A percentile compares a stretch with the other conserved stretches of the same genome.
phyloP scores from a whole-genome alignment of 2,888 invertebrate genomes.

The Aricia artaxerxes region DNA sequence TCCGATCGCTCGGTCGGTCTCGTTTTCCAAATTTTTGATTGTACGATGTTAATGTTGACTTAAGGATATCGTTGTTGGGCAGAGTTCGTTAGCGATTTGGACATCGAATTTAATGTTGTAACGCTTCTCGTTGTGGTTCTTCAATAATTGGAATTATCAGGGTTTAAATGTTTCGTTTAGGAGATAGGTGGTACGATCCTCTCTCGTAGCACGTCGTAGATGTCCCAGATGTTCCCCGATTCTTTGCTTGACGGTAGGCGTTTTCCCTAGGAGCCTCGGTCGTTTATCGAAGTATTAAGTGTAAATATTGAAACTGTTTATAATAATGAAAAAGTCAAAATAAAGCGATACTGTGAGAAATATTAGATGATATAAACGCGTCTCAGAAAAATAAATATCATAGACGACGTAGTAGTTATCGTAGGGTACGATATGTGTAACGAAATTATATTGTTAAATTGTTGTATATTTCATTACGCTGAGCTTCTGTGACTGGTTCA shows the following conservation, averaged over 20 bases:
- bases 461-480: constrained; percentile 60
- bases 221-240: constrained; percentile 52
- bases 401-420: constrained; percentile 72
- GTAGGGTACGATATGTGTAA: constrained; percentile 59
- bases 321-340: constrained; percentile 76
- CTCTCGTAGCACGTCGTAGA: constrained; percentile 51
- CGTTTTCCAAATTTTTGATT: constrained; percentile 50
- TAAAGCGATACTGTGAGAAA: constrained; percentile 80
- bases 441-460: constrained; percentile 50
- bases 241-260: constrained; percentile 63
- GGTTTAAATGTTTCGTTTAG: constrained; percentile 73
- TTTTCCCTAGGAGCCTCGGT: constrained; percentile 59
- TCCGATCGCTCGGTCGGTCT: constrained; percentile 12
- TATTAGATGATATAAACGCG: constrained; percentile 71
- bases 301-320: constrained; percentile 73
- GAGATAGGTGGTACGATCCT: constrained; percentile 59
- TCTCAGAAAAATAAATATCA: constrained; percentile 72
- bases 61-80: constrained; percentile 51
- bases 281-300: constrained; percentile 56
- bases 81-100: constrained; percentile 46
- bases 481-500: constrained; percentile 39
- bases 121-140: constrained; percentile 68
- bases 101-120: constrained; percentile 78
- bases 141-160: constrained; percentile 79
- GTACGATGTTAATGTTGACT: constrained; percentile 48